Evolutionary conservation across 1,140 invertebrate species (phyloP), one percentile per base, ranked within the genome.

Genomic region (Hormaphis cornu): DNA sequence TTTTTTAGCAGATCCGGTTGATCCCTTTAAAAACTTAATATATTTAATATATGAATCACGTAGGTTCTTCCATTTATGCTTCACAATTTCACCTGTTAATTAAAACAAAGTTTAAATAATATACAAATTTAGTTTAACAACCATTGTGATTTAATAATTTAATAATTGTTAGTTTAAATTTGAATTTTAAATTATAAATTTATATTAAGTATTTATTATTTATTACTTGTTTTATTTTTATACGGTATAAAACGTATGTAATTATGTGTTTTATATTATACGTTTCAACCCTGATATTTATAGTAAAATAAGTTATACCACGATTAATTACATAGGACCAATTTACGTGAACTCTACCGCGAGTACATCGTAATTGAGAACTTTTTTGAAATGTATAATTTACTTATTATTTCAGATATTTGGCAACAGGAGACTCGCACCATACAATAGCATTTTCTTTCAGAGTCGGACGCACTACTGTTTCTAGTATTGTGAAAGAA

Each of bases 351-450:
- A 33, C 9, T 33, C 4, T 9, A 33, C 4, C 4, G 9, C 30
- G 5, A 6, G 4, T 81, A 56, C 71, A 44, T 44, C 6, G 18
- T 44, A 7, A 44, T 44, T 8, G 6, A 5, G 18, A 8, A n/a
- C 7, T 44, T 44, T 44, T 8, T 44, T 44, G 12, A 44, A 7
- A 44, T n/a, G 6, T 44, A 44, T 44, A 7, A 14, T 40, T 40
- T 40, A 8, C 14, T 54, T 14, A 14, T 58, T 18, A 28, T 58
- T 30, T 18, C 33, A 72, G 71, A 42, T 70, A 70, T 72, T 53
- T 72, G 40, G 69, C 53, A 30, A 71, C 71, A 30, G 71, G 71
- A 48, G 69, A 71, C 18, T 72, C 69, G 10, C 52, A 61, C 26
- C 18, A 56, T 30, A 52, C 71, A 22, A 40, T 72, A 30, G 53